Percentiles rank a stretch among this genome's conserved stretches.
phyloP scores from a whole-genome alignment of 2,888 invertebrate genomes.

The Pantelozetes paolii region DNA sequence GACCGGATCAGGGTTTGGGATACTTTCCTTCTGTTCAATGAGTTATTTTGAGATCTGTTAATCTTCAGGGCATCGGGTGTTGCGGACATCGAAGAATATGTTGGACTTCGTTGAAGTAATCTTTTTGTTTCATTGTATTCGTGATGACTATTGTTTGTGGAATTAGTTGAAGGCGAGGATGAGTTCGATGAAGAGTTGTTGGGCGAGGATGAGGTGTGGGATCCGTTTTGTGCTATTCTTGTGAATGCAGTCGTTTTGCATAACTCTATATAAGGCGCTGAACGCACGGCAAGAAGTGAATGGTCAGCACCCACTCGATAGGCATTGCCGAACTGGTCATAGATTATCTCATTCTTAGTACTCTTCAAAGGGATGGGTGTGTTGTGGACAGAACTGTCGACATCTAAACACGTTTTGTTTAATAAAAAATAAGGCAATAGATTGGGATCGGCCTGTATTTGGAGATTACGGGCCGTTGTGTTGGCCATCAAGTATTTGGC shows the following conservation, averaged over 20 bases:
- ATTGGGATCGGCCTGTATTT: constrained; percentile 25
- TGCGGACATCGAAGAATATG: constrained; percentile 8
- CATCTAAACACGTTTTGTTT: constrained; percentile 17
- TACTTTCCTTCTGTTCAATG: neutral
- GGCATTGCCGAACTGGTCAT: constrained; percentile 26
- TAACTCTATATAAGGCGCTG: constrained; percentile 26
- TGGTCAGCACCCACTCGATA: constrained; percentile 24
- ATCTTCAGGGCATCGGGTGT: constrained; percentile 1
- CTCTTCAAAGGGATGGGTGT: neutral
- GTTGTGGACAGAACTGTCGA: neutral
- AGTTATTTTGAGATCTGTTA: constrained; percentile 15
- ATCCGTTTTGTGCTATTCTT: constrained; percentile 29
- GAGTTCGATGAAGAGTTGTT: constrained; percentile 32
- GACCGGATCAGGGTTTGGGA: constrained; percentile 3
- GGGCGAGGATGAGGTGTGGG: constrained; percentile 16
- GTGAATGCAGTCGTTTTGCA: neutral
- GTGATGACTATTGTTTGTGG: constrained; percentile 25
- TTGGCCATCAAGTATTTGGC: constrained; percentile 14
- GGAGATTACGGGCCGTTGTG: neutral
- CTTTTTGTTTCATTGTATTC: constrained; percentile 34
- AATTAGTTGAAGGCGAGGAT: constrained; percentile 33
- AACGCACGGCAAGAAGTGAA: constrained; percentile 19
- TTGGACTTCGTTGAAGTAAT: constrained; percentile 31
- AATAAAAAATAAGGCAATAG: constrained; percentile 35
- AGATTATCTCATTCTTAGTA: constrained; percentile 16